phyloP scores from a whole-genome alignment of 1,140 invertebrate species.

The Dendroctonus ponderosae region DNA sequence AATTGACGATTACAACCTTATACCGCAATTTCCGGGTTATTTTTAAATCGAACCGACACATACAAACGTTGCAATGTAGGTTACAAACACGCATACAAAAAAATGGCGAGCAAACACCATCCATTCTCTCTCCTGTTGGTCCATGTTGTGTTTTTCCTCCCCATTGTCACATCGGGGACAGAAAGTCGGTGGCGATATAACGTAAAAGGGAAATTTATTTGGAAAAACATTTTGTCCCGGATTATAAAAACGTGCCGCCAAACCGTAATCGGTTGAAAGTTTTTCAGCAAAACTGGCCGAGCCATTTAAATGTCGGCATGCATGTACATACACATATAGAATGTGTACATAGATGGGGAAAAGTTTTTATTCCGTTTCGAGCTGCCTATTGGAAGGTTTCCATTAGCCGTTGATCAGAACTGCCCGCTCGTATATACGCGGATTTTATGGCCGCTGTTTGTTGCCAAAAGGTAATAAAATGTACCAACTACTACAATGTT shows the following conservation, averaged over 20 bases:
- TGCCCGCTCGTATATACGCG: not conserved
- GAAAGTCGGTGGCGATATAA: conserved; percentile 14
- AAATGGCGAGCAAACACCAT: not conserved
- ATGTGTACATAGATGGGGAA: conserved; percentile 4
- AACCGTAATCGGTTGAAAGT: conserved; percentile 17
- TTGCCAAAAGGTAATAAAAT: conserved; percentile 7
- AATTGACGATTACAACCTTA: too few relatives aligned
- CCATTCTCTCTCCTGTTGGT: too few relatives aligned
- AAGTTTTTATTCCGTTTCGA: conserved; percentile 4
- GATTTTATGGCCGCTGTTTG: conserved; percentile 8
- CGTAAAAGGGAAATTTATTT: conserved; percentile 21
- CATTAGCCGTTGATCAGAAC: conserved; percentile 13
- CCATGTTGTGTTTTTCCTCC: not conserved
- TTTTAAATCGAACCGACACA: too few relatives aligned
- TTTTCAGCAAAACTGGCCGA: conserved; percentile 5
- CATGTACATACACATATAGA: not conserved
- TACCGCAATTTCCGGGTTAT: too few relatives aligned
- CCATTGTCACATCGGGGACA: not conserved
- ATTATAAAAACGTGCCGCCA: conserved; percentile 21
- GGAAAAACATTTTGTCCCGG: conserved; percentile 17
- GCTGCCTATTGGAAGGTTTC: conserved; percentile 15
- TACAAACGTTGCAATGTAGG: not conserved
- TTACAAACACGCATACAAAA: not conserved
- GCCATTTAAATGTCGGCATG: not conserved
- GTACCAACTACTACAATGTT: conserved; percentile 1